Conservation (phyloP, 2,888 invertebrate genomes). For the Lapara coniferarum region DNA sequence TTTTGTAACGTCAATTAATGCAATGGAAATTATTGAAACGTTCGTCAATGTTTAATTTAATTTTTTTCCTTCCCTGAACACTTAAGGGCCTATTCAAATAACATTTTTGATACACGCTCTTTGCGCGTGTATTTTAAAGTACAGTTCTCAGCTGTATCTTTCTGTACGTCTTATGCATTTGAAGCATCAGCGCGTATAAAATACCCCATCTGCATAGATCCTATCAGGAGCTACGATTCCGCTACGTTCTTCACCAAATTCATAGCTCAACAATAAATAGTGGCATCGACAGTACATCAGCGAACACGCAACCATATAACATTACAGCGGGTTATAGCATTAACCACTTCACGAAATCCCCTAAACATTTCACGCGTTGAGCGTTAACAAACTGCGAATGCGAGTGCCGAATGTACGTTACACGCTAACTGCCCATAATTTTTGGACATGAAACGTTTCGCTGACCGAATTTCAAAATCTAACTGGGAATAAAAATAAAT, state of each 20-base stretch:
- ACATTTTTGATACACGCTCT: too few relatives aligned
- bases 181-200: too few relatives aligned
- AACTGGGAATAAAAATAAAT: not conserved
- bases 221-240: too few relatives aligned
- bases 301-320: slow-evolving; percentile 20
- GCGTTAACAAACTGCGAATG: slow-evolving; percentile 27
- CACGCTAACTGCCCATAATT: slow-evolving; percentile 32
- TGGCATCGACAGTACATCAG: not conserved
- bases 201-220: too few relatives aligned
- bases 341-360: slow-evolving; percentile 29
- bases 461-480: slow-evolving; percentile 19
- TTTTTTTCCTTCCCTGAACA: too few relatives aligned
- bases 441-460: slow-evolving; percentile 32
- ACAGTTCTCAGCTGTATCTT: too few relatives aligned
- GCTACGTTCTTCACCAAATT: not conserved
- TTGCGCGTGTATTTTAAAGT: too few relatives aligned
- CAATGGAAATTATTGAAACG: too few relatives aligned
- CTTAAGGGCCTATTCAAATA: too few relatives aligned
- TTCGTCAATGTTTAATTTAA: too few relatives aligned
- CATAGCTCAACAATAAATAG: not conserved
- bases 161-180: too few relatives aligned
- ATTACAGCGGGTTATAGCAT: slow-evolving; percentile 24
- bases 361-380: slow-evolving; percentile 28
- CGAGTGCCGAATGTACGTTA: slow-evolving; percentile 28
- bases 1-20: too few relatives aligned